A percentile compares a stretch with the other conserved stretches of the same genome.
phyloP scores from a whole-genome alignment of 2,888 invertebrate species.

The Lithophane ornitopus region DNA sequence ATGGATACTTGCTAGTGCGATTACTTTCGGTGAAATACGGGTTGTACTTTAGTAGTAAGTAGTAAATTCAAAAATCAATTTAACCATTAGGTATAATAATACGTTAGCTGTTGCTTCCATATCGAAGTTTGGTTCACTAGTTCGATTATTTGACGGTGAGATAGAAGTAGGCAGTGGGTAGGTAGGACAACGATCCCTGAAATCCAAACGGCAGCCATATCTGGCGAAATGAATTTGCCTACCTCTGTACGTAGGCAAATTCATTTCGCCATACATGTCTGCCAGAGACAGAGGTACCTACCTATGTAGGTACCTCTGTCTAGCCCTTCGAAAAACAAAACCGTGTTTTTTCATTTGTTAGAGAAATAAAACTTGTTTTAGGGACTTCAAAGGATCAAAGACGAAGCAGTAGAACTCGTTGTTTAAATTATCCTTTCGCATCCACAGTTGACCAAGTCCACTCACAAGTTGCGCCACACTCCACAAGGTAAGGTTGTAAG shows the following conservation, averaged over 20 bases:
- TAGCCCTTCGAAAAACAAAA: too few relatives aligned
- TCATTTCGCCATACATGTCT: too few relatives aligned
- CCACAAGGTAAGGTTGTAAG: background rate
- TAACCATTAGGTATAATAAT: background rate
- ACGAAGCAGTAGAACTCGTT: background rate
- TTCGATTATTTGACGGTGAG: background rate
- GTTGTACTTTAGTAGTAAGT: too few relatives aligned
- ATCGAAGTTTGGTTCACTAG: background rate
- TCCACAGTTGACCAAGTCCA: background rate
- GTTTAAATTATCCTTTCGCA: background rate
- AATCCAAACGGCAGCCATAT: background rate
- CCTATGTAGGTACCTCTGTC: background rate
- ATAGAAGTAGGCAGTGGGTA: background rate
- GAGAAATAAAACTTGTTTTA: background rate
- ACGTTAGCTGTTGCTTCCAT: background rate
- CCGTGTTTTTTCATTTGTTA: background rate
- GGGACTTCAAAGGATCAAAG: background rate
- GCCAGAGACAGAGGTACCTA: too few relatives aligned
- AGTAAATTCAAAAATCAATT: too few relatives aligned
- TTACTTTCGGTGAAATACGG: background rate
- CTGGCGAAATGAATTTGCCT: background rate
- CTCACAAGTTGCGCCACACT: background rate
- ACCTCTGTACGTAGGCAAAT: too few relatives aligned
- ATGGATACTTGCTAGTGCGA: background rate
- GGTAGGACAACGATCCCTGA: background rate